Evolutionary conservation across 2,797 vertebrate genomes (phyloP), one percentile per base, ranked within the genome.

Genomic region (Distichodus sexfasciatus): DNA sequence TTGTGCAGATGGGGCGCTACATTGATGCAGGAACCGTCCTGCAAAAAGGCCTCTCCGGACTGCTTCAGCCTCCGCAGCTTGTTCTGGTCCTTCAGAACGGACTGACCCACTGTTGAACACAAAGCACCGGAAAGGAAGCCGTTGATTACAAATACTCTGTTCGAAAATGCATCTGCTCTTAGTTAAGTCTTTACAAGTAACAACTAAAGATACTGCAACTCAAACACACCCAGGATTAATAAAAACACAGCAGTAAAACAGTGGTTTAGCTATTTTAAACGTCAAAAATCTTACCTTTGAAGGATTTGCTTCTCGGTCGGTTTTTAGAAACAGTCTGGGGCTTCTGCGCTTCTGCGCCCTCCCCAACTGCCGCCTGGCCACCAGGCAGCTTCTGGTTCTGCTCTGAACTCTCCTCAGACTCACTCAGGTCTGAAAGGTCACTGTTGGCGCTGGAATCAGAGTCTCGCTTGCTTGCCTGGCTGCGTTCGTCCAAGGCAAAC

Each of bases 1-100:
- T 99, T 99, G 87, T 99, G 97, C 81, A 99, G 88, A 82, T 99
- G 97, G 53, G 97, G 97, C 2, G 97, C 97, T 57, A 99, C 97
- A 1, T 96, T 98, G 86, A 99, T 98, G 83, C 97, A 99, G 23
- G 97, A 98, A 46, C 96, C 97, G 53, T 99, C 97, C 83, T 99
- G 97, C 35, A 99, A 92, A 85, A 99, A 99, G 33, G 97, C 94
- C 84, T 99, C 97, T 10, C 97, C 96, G 1, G 96, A 98, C 87
- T 97, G 97, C 83, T 98, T 99, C 81, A 99, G 87, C 76, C 96
- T 94, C 60, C 96, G 95, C 66, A 99, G 96, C 82, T 98, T 99
- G 75, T 92, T 94, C 85, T 96, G 91, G 74, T 99, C 97, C 86
- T 98, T 98, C 73, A 99, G 91, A 71, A 99, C 91, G n/a, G 96